Evolutionary conservation across 2,888 invertebrate species (phyloP), one percentile per base, ranked within the genome.

Genomic region (Kryphioiulus occultus): DNA sequence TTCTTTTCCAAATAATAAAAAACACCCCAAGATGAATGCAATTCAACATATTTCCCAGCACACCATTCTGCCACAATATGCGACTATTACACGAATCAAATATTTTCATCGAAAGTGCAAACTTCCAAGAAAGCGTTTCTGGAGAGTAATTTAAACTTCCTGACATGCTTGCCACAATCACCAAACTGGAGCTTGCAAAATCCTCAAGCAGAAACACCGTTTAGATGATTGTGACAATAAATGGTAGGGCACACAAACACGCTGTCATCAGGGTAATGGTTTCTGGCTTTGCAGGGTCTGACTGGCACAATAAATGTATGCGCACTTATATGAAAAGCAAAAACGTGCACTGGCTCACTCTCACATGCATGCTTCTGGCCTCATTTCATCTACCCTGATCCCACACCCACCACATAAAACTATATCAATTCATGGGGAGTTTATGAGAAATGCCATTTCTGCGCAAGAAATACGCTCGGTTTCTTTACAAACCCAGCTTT

Each of bases 391-490:
- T 44, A 39, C 9, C 10, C 30, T 0, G 12, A 68, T 32, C 78
- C 30, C 78, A 78, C 78, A 32, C 78, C 78, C 78, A 30, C 78
- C 78, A 4, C 78, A 78, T 78, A 30, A 78, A 78, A 78, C 78
- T 32, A 78, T 78, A 78, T 78, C 78, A 78, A 78, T 78, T 78
- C 78, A 78, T 78, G 26, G 78, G 78, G 30, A 78, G 78, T 78
- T 78, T 78, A 78, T 78, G 78, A 30, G 78, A 78, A 78, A 78
- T 78, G 78, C 30, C 78, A 78, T 78, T 78, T 78, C 78, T 78
- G 78, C 17, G 30, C 30, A 12, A 78, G 17, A 78, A 78, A 30
- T 78, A 78, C 30, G 78, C 30, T 78, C 30, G 78, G 30, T 78
- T 78, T 78, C 78, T 78, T 30, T 78, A 17, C 30, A 78, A 78